Evolutionary conservation across 1,140 invertebrate species (phyloP), one percentile per base, ranked within the genome.

Genomic region (Pachyrhynchus sulphureomaculatus): DNA sequence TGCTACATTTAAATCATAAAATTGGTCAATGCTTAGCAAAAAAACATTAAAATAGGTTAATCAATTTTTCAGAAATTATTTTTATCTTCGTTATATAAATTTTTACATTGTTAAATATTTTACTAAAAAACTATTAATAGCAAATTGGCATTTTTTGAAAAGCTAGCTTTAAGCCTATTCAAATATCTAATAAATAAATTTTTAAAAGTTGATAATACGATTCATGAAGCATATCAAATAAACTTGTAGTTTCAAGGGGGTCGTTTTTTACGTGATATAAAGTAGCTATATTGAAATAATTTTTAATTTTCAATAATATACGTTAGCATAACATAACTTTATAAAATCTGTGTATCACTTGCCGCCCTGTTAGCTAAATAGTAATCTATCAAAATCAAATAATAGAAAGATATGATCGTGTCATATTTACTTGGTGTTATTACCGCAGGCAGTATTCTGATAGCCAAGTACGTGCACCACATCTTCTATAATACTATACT

Each of bases 161-260:
- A 41, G 33, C 26, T 49, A 51, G 45, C 34, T 56, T 34, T 55
- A 45, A 48, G 37, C 33, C 23, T 62, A 42, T 36, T 54, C 41
- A 53, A 33, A 62, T 48, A 54, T 54, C 33, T 54, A 18, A 45
- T 29, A 45, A 60, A 52, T 37, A 44, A n/a, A 17, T 53, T 34
- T 54, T 39, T 45, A 48, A 33, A 53, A 20, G 20, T 55, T 45
- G 18, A 12, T 29, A 20, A 9, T 34, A 36, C 33, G 54, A 39
- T 29, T 48, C 42, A 59, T 26, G 29, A 54, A 41, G 48, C 45
- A 49, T 51, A 64, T 59, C 37, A 56, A 15, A 54, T 64, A 42
- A 26, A 54, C 52, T 54, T 59, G 45, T 49, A n/a, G 21, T 53
- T 34, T 47, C 58, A 37, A 34, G 32, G 9, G 13, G 10, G 20